These are phyloP conservation scores for Peromyscus eremicus DNA, from an alignment of 2,797 vertebrate species.

Conservation along the genomic window DNA sequence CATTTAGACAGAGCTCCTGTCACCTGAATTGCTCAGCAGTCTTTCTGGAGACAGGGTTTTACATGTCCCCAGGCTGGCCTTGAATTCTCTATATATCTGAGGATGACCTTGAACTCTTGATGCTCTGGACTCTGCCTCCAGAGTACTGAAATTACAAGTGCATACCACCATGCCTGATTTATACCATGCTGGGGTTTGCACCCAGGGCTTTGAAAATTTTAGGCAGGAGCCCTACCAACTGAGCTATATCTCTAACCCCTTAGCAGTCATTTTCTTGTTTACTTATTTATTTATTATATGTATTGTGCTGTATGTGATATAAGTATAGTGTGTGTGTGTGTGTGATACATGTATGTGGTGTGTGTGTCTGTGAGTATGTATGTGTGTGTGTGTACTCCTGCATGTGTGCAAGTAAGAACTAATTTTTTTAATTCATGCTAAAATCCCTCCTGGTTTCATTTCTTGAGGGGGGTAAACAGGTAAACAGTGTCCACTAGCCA, in stretches of 20 bases:
- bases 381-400: background rate
- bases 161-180: background rate
- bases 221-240: background rate
- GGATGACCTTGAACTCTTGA: no score
- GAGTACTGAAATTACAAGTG: background rate
- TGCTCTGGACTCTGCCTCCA: background rate
- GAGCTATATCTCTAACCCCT: background rate
- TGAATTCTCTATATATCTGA: background rate
- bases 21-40: background rate
- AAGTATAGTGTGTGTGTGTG: background rate
- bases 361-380: background rate
- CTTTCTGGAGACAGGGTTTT: background rate
- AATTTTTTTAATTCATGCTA: background rate
- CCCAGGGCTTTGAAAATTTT: background rate
- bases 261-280: background rate
- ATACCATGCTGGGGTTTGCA: background rate
- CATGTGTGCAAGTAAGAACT: background rate
- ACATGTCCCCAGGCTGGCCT: no score
- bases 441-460: constrained; percentile 22
- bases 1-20: background rate
- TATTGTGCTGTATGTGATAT: background rate
- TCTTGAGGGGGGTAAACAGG: background rate
- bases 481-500: background rate
- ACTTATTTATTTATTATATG: background rate
- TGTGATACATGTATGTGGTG: background rate